Evolutionary conservation across 2,888 invertebrate genomes (phyloP).

Genomic region (Protula sp.): DNA sequence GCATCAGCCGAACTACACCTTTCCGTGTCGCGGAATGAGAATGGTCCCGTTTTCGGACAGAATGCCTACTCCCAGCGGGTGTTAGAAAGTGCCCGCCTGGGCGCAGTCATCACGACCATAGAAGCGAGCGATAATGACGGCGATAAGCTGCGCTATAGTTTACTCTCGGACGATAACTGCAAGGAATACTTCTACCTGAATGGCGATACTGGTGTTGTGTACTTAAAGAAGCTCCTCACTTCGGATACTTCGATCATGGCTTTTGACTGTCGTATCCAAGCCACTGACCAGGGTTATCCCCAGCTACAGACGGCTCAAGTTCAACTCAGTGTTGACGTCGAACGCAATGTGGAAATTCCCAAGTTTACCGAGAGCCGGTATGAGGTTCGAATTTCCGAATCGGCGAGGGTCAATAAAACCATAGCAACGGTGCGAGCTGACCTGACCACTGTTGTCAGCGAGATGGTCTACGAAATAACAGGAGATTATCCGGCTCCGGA

Average conservation of each 20-base stretch:
- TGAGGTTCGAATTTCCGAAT: slow-evolving; percentile 25
- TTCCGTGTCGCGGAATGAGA: slow-evolving; percentile 30
- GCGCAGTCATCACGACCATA: slow-evolving; percentile 25
- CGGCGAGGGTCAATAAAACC: slow-evolving; percentile 20
- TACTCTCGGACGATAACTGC: slow-evolving; percentile 22
- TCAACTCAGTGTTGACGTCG: slow-evolving; percentile 33
- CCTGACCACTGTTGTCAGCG: slow-evolving; percentile 8
- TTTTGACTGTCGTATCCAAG: slow-evolving; percentile 11
- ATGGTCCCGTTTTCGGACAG: slow-evolving; percentile 28
- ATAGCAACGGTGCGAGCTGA: slow-evolving; percentile 25
- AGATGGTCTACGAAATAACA: slow-evolving; percentile 30
- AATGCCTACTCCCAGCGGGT: slow-evolving; percentile 22
- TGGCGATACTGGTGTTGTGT: slow-evolving; percentile 29
- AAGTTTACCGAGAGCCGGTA: slow-evolving; percentile 23
- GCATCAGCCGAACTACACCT: slow-evolving; percentile 19
- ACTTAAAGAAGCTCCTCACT: slow-evolving; percentile 19
- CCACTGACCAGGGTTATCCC: slow-evolving; percentile 23
- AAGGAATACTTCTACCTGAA: slow-evolving; percentile 34
- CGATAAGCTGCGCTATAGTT: slow-evolving; percentile 16
- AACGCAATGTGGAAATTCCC: slow-evolving; percentile 33
- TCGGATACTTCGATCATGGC: slow-evolving; percentile 19
- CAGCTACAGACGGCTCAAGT: slow-evolving; percentile 29
- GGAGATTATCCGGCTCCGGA: slow-evolving; percentile 37
- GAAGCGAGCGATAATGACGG: slow-evolving; percentile 40
- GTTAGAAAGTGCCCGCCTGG: slow-evolving; percentile 22